Base-by-base conservation (phyloP, 1,140 invertebrate species). In the Eulimnadia texana region DNA sequence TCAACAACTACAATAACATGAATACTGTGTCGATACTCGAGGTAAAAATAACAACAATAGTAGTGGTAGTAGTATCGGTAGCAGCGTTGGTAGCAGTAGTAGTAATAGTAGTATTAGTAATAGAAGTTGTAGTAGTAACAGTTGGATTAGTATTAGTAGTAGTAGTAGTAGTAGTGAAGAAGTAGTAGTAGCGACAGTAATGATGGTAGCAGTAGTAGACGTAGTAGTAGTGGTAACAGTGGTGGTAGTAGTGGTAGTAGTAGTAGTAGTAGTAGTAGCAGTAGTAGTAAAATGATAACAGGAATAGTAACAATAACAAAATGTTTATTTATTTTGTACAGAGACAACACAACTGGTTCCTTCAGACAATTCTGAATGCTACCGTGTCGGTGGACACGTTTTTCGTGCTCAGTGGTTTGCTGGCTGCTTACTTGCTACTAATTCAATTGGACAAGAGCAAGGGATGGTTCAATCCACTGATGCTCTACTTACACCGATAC, bases 341-440 rank as follows among this genome's bases (percentile, higher is more conserved):
- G 63, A 25, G 57, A 13, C 58, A 52, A 10, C 29, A 23, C 2
- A 24, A 25, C 23, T 60, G 52, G 55, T 66, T 63, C 49, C 69
- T 68, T 50, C 67, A 71, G 61, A 66, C 67, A 3, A 67, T 74
- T 42, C 24, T 66, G 3, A 82, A 82, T 69, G 79, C 78, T 9
- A 77, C 80, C 63, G 69, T 83, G 2, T 77, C 80, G 50, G 82
- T 83, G 3, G 82, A 84, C 67, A 75, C 79, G 0, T 84, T 83
- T 68, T 83, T 83, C 64, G 64, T 81, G 27, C 66, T 79, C 13
- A 83, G 82, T 66, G 82, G 82, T 52, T 68, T 82, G 1, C 69
- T 84, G 0, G 68, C 80, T 0, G 69, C 76, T 1, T 82, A 82
- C 66, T 67, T 77, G 2, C 72, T 76, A 64, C 49, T 82, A 65